A percentile compares a stretch with the other conserved stretches of the same genome.
Evolutionary conservation across 2,888 invertebrate species (phyloP).

Genomic region (Hyles lineata): DNA sequence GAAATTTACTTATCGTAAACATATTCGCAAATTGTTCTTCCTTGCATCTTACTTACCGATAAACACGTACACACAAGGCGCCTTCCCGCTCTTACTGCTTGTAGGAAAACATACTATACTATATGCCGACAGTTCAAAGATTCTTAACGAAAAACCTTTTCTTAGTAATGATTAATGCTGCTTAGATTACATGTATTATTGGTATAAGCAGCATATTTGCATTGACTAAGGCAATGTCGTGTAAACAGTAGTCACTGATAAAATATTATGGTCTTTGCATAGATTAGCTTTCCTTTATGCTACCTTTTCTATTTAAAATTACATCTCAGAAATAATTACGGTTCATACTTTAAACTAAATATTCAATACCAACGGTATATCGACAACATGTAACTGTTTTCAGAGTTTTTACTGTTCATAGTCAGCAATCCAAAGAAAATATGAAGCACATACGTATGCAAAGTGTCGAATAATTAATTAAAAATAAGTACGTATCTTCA

Average conservation of each 20-base stretch:
- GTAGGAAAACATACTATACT: background rate
- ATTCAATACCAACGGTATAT: background rate
- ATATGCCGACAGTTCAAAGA: background rate
- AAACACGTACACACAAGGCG: too few species aligned
- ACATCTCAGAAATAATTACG: background rate
- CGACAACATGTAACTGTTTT: too few species aligned
- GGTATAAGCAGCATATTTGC: conserved; percentile 9
- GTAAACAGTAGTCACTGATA: conserved; percentile 33
- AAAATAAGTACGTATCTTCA: too few species aligned
- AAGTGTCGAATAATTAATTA: too few species aligned
- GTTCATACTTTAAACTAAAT: background rate
- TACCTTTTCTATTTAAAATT: background rate
- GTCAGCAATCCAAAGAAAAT: too few species aligned
- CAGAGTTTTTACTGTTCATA: too few species aligned
- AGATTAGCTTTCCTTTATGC: conserved; percentile 10
- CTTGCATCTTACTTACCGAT: too few species aligned
- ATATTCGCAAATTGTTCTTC: too few species aligned
- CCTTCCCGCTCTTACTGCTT: too few species aligned
- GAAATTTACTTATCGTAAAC: background rate
- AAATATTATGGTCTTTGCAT: conserved; percentile 27
- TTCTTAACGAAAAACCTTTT: background rate
- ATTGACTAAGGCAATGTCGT: conserved; percentile 26
- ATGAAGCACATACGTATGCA: too few species aligned
- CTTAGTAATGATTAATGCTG: background rate
- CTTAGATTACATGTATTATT: background rate